These are phyloP conservation scores for Drosophila rubida DNA, from an alignment of 2,888 invertebrate genomes.

Conservation along the genomic window DNA sequence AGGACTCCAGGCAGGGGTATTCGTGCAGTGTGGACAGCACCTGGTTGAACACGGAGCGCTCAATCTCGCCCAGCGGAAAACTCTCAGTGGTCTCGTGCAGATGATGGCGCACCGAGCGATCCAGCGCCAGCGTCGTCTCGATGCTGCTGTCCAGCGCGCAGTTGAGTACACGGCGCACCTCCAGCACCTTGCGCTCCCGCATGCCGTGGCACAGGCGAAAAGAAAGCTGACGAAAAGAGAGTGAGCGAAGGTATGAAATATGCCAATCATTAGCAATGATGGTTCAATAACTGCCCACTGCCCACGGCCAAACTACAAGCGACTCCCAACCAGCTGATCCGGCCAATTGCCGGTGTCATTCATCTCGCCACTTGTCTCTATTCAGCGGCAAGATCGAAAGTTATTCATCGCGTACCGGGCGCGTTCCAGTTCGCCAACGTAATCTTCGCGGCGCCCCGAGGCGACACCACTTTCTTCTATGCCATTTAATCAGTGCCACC, in stretches of 20 bases:
- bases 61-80: slow-evolving; percentile 89
- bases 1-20: slow-evolving; percentile 94
- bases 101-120: slow-evolving; percentile 88
- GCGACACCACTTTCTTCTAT: slow-evolving; percentile 64
- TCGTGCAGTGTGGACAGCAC: slow-evolving; percentile 96
- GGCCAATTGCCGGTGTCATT: slow-evolving; percentile 65
- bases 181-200: slow-evolving; percentile 90
- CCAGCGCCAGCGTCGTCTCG: slow-evolving; percentile 85
- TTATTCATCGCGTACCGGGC: slow-evolving; percentile 40
- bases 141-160: slow-evolving; percentile 85
- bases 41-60: slow-evolving; percentile 88
- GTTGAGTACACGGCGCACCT: slow-evolving; percentile 88
- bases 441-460: slow-evolving; percentile 54
- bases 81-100: slow-evolving; percentile 89
- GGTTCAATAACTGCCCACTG: slow-evolving; percentile 49
- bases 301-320: neutral
- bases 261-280: slow-evolving; percentile 51
- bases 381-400: slow-evolving; percentile 63
- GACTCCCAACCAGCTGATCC: slow-evolving; percentile 38
- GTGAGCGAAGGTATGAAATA: slow-evolving; percentile 33
- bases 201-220: slow-evolving; percentile 90
- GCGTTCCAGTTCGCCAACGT: slow-evolving; percentile 55
- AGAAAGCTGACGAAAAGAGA: slow-evolving; percentile 86
- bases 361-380: slow-evolving; percentile 55
- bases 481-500: slow-evolving; percentile 53